Evolutionary conservation across 2,113 vertebrate species (phyloP).

Genomic region (Melospiza georgiana): DNA sequence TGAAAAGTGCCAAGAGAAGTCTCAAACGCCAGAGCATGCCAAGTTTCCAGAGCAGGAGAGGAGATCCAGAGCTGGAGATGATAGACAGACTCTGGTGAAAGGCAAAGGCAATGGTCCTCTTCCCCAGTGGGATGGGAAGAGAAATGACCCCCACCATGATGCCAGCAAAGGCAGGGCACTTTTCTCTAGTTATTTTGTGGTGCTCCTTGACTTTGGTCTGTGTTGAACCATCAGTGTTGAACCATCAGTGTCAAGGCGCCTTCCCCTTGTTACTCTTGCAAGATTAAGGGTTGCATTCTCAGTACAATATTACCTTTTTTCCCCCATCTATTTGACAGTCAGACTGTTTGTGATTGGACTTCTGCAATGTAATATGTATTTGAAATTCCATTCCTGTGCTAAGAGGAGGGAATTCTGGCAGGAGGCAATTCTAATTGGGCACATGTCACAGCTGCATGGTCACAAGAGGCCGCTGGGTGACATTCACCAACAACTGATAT

Average conservation of each 20-base stretch:
- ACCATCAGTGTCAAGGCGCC: neutral
- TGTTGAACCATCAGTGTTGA: neutral
- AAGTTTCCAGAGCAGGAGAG: neutral
- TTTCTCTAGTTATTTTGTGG: neutral
- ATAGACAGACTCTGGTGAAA: neutral
- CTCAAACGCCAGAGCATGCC: rapidly evolving
- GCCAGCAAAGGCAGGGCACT: neutral
- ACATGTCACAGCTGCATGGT: neutral
- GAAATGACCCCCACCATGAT: neutral
- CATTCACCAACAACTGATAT: neutral
- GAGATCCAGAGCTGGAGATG: neutral
- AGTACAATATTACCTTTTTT: neutral
- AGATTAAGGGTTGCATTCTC: neutral
- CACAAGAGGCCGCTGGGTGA: neutral
- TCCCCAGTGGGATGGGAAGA: neutral
- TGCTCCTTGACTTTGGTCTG: neutral
- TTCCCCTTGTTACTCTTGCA: neutral
- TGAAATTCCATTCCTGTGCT: neutral
- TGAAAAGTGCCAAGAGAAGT: neutral
- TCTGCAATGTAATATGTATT: neutral
- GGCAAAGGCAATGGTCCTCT: neutral
- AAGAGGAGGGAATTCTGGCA: neutral
- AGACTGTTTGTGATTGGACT: neutral
- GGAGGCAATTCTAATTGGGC: neutral
- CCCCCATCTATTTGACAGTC: neutral